Percentiles rank a stretch among this genome's conserved stretches.
phyloP scores from a whole-genome alignment of 2,113 vertebrate species.

The Xenopus borealis region DNA sequence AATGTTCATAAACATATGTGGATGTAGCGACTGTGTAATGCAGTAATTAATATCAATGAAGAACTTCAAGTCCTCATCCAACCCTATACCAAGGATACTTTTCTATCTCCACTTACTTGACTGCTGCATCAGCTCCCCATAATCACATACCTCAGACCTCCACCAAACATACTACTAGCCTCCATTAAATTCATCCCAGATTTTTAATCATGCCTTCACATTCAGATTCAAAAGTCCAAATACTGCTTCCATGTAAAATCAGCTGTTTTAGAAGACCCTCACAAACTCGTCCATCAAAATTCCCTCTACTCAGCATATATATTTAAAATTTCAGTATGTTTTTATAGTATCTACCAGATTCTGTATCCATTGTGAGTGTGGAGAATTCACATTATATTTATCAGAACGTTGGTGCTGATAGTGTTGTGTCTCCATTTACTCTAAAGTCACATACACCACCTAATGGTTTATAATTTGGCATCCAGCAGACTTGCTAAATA shows the following conservation, averaged over 20 bases:
- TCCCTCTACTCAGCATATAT: neutral
- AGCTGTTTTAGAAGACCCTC: neutral
- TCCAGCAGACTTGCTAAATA: conserved; percentile 3
- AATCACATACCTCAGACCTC: conserved; percentile 23
- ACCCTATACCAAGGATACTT: neutral
- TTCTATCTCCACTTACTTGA: neutral
- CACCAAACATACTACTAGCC: neutral
- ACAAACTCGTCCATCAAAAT: neutral
- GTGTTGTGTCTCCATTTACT: neutral
- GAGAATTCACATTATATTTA: neutral
- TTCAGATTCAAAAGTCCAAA: neutral
- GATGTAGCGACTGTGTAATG: neutral
- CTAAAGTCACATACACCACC: neutral
- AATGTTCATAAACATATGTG: neutral
- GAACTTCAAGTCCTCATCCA: neutral
- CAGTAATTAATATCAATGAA: neutral
- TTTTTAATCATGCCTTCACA: neutral
- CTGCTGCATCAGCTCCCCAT: neutral
- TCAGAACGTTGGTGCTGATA: neutral
- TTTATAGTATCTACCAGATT: neutral
- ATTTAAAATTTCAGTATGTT: neutral
- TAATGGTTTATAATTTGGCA: neutral
- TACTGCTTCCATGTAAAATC: neutral
- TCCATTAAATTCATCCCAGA: neutral
- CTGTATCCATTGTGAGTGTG: neutral